Conservation (phyloP, 1,140 invertebrate species). For the Tetramorium alpestre region DNA sequence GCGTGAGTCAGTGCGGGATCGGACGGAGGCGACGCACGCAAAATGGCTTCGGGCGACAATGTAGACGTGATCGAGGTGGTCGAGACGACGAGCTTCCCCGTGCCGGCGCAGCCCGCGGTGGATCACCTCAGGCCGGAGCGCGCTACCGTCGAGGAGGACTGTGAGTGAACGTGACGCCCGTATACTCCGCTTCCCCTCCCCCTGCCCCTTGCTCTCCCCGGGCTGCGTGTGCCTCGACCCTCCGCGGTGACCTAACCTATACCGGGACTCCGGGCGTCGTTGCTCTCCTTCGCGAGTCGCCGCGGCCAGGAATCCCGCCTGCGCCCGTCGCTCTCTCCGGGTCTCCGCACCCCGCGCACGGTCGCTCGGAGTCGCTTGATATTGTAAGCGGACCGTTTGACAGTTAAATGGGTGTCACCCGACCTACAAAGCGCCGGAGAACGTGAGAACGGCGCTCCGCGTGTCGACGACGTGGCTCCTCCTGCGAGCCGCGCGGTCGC, state of each 20-base stretch:
- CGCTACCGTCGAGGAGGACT: conserved; percentile 82
- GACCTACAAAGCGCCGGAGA: conserved; percentile 25
- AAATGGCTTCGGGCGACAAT: conserved; percentile 90
- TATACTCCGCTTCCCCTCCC: neutral
- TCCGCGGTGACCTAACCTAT: conserved; percentile 61
- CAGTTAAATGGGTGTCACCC: conserved; percentile 75
- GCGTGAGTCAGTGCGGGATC: conserved; percentile 70
- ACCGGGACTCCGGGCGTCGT: conserved; percentile 41
- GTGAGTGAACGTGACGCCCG: conserved; percentile 74
- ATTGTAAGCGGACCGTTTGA: conserved; percentile 51
- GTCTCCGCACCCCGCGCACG: neutral
- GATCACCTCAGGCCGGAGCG: conserved; percentile 81
- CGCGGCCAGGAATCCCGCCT: neutral
- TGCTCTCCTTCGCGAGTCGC: too few relatives aligned
- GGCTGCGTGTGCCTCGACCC: neutral
- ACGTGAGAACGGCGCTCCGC: neutral
- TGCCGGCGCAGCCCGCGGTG: conserved; percentile 68
- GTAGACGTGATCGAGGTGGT: conserved; percentile 89
- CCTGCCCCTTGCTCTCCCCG: too few relatives aligned
- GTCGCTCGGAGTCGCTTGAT: neutral
- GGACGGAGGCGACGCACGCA: conserved; percentile 76
- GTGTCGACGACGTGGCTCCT: neutral
- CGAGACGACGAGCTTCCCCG: conserved; percentile 81
- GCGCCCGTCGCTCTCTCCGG: conserved; percentile 13
- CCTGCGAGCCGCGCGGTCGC: neutral